Conservation (phyloP, 2,888 invertebrate genomes). For the Apodemia zela region DNA sequence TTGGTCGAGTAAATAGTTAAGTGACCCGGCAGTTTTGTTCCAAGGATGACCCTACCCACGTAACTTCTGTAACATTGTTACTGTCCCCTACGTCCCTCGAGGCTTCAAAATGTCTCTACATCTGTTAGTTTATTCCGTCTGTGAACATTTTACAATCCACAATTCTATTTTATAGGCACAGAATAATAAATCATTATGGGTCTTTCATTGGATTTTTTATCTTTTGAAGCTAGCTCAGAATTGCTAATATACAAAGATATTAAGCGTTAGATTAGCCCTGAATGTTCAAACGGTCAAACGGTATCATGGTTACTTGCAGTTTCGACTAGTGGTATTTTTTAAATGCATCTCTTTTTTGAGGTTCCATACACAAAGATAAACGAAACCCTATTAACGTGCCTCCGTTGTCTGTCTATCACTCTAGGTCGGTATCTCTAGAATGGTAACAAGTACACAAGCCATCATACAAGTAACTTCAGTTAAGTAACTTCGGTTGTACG, state of each 20-base stretch:
- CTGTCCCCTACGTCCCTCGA: slow-evolving; percentile 62
- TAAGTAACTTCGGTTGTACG: too few species aligned
- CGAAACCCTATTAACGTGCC: too few species aligned
- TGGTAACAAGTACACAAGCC: too few species aligned
- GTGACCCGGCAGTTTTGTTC: slow-evolving; percentile 68
- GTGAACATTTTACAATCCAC: slow-evolving; percentile 65
- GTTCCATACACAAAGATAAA: too few species aligned
- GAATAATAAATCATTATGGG: slow-evolving; percentile 58
- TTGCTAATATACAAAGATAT: background rate
- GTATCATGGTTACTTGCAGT: too few species aligned
- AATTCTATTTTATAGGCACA: slow-evolving; percentile 66
- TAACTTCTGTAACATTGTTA: slow-evolving; percentile 73
- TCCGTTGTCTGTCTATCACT: too few species aligned
- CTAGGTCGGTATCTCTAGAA: too few species aligned
- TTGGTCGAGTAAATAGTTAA: slow-evolving; percentile 61
- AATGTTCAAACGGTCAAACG: too few species aligned
- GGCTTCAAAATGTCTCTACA: slow-evolving; percentile 63
- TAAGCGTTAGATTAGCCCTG: background rate
- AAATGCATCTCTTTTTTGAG: too few species aligned
- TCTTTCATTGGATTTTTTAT: slow-evolving; percentile 2
- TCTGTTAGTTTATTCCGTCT: slow-evolving; percentile 63
- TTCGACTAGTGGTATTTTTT: too few species aligned
- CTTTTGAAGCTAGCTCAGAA: background rate
- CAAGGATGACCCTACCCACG: slow-evolving; percentile 61
- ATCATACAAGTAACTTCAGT: too few species aligned